Evolutionary conservation across 2,797 vertebrate species (phyloP).

Genomic region (Salmo trutta): DNA sequence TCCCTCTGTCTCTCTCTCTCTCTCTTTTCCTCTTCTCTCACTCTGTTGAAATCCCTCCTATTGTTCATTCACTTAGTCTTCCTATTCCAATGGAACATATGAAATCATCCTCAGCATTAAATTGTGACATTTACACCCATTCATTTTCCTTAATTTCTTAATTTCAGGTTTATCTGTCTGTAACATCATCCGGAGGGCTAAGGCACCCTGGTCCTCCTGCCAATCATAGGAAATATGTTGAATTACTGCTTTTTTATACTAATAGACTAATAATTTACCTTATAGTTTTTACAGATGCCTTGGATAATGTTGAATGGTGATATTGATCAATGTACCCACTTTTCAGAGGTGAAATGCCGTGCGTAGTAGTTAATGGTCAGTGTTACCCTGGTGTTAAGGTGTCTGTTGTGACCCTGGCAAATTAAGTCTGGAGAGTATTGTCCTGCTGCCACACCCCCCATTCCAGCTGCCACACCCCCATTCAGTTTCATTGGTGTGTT

Average conservation of each 20-base stretch:
- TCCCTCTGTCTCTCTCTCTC: background rate
- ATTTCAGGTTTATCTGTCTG: slow-evolving; percentile 72
- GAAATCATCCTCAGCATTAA: slow-evolving; percentile 62
- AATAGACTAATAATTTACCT: slow-evolving; percentile 44
- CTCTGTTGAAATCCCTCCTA: slow-evolving; percentile 40
- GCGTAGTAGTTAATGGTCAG: slow-evolving; percentile 55
- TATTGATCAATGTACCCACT: background rate
- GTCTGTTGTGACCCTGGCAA: slow-evolving; percentile 57
- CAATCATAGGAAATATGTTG: slow-evolving; percentile 72
- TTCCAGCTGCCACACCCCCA: slow-evolving; percentile 60
- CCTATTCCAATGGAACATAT: slow-evolving; percentile 65
- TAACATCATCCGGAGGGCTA: slow-evolving; percentile 57
- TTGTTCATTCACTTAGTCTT: slow-evolving; percentile 38
- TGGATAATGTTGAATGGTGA: too few relatives aligned
- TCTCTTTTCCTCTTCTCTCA: slow-evolving; percentile 15
- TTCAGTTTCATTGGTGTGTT: slow-evolving; percentile 69
- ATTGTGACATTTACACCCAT: slow-evolving; percentile 72
- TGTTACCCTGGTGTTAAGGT: slow-evolving; percentile 60
- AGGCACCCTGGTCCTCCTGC: slow-evolving; percentile 47
- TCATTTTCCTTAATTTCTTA: slow-evolving; percentile 75
- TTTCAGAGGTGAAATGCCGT: background rate
- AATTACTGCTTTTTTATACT: slow-evolving; percentile 72
- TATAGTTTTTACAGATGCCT: background rate
- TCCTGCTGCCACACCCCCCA: slow-evolving; percentile 60
- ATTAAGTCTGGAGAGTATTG: slow-evolving; percentile 68